Conservation (phyloP, 1,140 invertebrate species). For the Amphibalanus amphitrite region DNA sequence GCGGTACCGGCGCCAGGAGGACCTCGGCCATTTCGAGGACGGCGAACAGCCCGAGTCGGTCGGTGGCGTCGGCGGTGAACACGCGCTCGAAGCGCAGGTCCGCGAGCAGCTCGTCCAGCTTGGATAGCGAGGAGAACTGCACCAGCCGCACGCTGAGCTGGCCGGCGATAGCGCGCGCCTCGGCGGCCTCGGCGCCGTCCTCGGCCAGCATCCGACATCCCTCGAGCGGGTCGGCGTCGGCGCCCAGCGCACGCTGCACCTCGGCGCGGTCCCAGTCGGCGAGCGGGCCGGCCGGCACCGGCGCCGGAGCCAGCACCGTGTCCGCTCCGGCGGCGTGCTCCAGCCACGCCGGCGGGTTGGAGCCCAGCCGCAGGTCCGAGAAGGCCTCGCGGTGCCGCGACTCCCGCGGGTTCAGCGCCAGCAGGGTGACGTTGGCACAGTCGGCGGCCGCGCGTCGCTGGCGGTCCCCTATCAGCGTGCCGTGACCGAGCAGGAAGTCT, state of each 20-base stretch:
- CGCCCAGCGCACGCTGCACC: neutral
- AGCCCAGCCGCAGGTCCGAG: neutral
- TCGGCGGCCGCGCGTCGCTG: too few relatives aligned
- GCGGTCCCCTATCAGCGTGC: neutral
- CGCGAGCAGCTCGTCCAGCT: neutral
- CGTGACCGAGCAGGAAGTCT: neutral
- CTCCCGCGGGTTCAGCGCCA: neutral
- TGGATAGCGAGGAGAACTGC: neutral
- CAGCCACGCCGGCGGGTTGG: neutral
- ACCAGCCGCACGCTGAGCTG: neutral
- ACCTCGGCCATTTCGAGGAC: neutral
- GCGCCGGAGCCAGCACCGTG: neutral
- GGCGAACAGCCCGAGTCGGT: neutral
- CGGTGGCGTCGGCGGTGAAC: neutral
- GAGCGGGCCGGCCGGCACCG: neutral
- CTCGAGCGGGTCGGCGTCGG: neutral
- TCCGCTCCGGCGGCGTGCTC: neutral
- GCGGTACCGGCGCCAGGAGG: neutral
- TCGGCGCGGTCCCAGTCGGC: neutral
- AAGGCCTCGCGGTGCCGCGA: neutral
- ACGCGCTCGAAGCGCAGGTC: neutral
- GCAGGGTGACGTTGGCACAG: neutral
- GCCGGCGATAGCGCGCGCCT: neutral
- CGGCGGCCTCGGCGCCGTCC: neutral
- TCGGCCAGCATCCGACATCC: neutral